Evolutionary conservation across 2,888 invertebrate species (phyloP), one percentile per base, ranked within the genome.

Genomic region (Arrhopalites spinosus): DNA sequence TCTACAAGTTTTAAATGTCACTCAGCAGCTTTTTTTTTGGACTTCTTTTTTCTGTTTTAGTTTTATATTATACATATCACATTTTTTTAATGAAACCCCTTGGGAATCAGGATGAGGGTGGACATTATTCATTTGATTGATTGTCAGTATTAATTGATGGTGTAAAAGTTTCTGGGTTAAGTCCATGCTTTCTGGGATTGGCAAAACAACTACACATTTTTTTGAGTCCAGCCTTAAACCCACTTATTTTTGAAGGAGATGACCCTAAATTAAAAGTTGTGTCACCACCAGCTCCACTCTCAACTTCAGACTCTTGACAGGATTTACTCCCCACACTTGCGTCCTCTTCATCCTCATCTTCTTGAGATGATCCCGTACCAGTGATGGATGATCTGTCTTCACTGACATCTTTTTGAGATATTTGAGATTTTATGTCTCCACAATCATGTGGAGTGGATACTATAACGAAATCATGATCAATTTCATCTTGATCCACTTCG

Each of bases 331-430:
- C 45, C 7, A n/a, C 59, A 23, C 3, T 3, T 23, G 25, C 20
- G 7, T 50, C 59, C 59, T 59, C 25, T 59, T 59, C 59, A 17
- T 53, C 45, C 15, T 15, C 45, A 45, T 45, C 45, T 7, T 7
- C 7, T 45, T 11, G 7, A 15, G 15, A 45, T 45, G 15, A 45
- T 15, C 15, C 53, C n/a, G n/a, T n/a, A n/a, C n/a, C n/a, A n/a
- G n/a, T n/a, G n/a, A n/a, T n/a, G 53, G 53, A 53, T 53, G n/a
- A 53, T 53, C n/a, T 53, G 3, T 13, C 53, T 53, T 53, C 53
- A 13, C n/a, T n/a, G 17, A 13, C 53, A 17, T 53, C 53, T 3
- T 53, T 3, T 50, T 36, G 36, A 11, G 36, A 36, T 3, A 36
- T 36, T 11, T 36, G 36, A 11, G 36, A 36, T 36, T 50, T 20